Percentiles rank a stretch among this genome's conserved stretches.
These are phyloP conservation scores for Hiodon tergisus DNA, from an alignment of 2,113 vertebrate genomes.

Conservation along the genomic window DNA sequence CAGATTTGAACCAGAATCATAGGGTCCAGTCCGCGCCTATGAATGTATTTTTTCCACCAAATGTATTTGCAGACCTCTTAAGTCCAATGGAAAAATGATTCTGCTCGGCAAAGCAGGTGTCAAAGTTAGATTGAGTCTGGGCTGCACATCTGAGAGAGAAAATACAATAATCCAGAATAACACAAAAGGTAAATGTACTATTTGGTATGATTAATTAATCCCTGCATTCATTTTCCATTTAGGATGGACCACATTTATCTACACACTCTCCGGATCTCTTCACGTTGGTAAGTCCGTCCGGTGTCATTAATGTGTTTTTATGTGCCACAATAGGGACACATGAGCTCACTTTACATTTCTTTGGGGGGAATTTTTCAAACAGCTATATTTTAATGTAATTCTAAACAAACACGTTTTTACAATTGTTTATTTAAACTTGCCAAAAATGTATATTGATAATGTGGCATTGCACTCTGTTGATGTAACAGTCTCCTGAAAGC, in stretches of 20 bases:
- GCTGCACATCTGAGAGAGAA: not conserved
- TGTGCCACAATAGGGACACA: not conserved
- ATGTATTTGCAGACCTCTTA: too few relatives aligned
- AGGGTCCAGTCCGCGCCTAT: too few relatives aligned
- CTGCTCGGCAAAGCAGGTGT: not conserved
- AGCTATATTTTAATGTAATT: too few relatives aligned
- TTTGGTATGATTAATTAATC: not conserved
- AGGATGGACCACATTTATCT: conserved; percentile 72
- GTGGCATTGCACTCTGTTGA: too few relatives aligned
- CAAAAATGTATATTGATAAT: too few relatives aligned
- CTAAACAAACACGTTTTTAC: not conserved
- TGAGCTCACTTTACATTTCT: too few relatives aligned
- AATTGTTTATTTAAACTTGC: not conserved
- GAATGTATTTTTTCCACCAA: too few relatives aligned
- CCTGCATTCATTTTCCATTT: not conserved
- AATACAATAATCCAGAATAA: not conserved
- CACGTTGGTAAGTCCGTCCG: conserved; percentile 57
- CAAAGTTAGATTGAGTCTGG: not conserved
- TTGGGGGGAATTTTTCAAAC: too few relatives aligned
- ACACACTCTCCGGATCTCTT: conserved; percentile 56
- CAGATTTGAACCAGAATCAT: too few relatives aligned
- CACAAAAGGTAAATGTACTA: not conserved
- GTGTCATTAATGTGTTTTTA: not conserved
- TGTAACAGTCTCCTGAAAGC: too few relatives aligned
- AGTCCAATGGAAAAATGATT: too few relatives aligned